Base-by-base conservation (phyloP, 1,140 invertebrate genomes). In the Drosophila asahinai region DNA sequence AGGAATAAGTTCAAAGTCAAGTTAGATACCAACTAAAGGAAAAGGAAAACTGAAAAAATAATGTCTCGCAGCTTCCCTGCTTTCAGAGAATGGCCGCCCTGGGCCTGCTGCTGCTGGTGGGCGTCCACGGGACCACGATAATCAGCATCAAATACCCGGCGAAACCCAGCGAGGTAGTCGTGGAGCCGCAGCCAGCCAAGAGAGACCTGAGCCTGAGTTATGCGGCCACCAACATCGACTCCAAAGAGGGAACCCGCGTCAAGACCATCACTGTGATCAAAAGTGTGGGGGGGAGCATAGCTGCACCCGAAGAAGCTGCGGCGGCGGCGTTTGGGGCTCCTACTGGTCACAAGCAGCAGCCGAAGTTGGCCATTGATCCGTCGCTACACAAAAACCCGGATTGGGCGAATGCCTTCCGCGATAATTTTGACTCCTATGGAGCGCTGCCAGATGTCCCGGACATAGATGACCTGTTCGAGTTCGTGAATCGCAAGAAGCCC, bases 181-280 rank as follows among this genome's bases (percentile, higher is more conserved):
- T 71, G n/a, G 66, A 83, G 30, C 59, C 79, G 14, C 84, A 84
- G 67, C 86, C 79, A 15, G 76, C 76, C 25, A 92, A 92, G 38
- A 42, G 86, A 40, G 92, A 93, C 51, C 79, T 92, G 7, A 93
- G 92, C 63, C 61, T 93, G 14, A 92, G 92, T 58, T 93, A 93
- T 86, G 74, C 92, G 14, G 92, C 92, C 8, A 92, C 92, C 38
- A 92, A 93, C 47, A 93, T 93, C 22, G 86, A 93, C 51, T 92
- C 91, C 58, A 93, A 92, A 54, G 92, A 92, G 48, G 92, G 92
- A n/a, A 92, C 92, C 14, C 92, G 86, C 27, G 86, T 93, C 2
- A 93, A 93, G 79, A 93, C 92, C 33, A 92, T 93, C 15, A 93
- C 92, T 1, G 91, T 93, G 7, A 93, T 93, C 47, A 93, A 93